A percentile compares a stretch with the other conserved stretches of the same genome.
Conservation (phyloP, 1,140 invertebrate genomes). For the Pygmarrhopalites habei region DNA sequence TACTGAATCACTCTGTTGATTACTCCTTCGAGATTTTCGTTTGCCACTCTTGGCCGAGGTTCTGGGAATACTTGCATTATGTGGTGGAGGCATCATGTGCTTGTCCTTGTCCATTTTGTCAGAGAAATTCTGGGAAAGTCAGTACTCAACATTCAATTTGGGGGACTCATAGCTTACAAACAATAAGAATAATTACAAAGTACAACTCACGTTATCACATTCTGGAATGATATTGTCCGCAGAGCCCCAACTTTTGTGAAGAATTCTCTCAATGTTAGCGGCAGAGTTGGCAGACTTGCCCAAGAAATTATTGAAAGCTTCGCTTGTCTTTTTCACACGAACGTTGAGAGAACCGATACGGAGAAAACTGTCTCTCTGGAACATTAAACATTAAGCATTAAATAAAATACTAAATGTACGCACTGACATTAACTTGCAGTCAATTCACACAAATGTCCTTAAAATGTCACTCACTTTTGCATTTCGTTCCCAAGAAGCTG, state of each 20-base stretch:
- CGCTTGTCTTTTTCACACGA: conserved; percentile 74
- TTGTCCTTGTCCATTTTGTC: conserved; percentile 28
- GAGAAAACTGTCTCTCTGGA: conserved; percentile 71
- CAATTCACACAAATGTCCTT: no score
- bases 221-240: conserved; percentile 66
- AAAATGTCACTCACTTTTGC: no score
- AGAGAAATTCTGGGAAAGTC: not conserved
- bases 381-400: no score
- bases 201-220: conserved; percentile 50
- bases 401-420: no score
- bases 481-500: no score
- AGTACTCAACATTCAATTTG: not conserved
- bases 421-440: no score
- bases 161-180: not conserved
- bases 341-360: conserved; percentile 85
- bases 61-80: conserved; percentile 6
- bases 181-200: conserved; percentile 12
- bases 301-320: conserved; percentile 34
- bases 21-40: conserved; percentile 40
- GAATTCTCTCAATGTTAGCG: conserved; percentile 25
- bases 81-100: conserved; percentile 36
- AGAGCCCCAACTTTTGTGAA: conserved; percentile 73
- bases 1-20: conserved; percentile 42
- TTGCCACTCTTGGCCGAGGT: conserved; percentile 11
- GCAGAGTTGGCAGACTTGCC: conserved; percentile 35